These are phyloP conservation scores for Drosophila mayaguana DNA, from an alignment of 2,888 invertebrate species.

Conservation along the genomic window DNA sequence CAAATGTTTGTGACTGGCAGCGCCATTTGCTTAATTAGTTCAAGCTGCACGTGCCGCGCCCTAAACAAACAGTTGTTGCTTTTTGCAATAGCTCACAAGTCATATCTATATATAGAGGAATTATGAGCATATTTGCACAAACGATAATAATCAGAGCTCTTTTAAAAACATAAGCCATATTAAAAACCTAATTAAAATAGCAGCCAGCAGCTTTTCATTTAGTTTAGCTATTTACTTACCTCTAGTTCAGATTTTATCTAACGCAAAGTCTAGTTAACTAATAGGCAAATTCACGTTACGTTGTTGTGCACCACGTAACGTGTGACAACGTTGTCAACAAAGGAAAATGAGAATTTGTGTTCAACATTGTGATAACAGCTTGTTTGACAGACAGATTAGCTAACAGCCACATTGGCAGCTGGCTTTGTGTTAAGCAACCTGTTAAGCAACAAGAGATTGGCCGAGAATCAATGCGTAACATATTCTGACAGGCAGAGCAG, in stretches of 20 bases:
- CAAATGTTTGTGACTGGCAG: slow-evolving; percentile 9
- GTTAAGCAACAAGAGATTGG: neutral
- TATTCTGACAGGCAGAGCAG: too few species aligned
- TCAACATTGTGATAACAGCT: slow-evolving; percentile 2
- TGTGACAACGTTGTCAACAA: neutral
- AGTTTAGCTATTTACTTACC: neutral
- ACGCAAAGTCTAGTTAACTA: slow-evolving; percentile 1
- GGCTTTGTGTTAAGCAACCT: slow-evolving; percentile 5
- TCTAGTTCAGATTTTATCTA: slow-evolving; percentile 6
- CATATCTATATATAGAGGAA: slow-evolving; percentile 19
- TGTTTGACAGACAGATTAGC: slow-evolving; percentile 15
- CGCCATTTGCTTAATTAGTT: slow-evolving; percentile 64
- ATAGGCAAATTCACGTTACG: slow-evolving; percentile 3
- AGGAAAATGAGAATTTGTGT: slow-evolving; percentile 1
- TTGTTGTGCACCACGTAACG: slow-evolving; percentile 4
- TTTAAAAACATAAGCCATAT: neutral
- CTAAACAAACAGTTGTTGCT: slow-evolving; percentile 20
- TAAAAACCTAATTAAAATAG: neutral
- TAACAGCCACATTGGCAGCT: slow-evolving; percentile 15
- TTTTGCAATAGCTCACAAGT: neutral
- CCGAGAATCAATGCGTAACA: neutral
- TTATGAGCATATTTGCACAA: neutral
- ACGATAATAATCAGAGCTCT: neutral
- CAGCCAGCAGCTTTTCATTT: neutral
- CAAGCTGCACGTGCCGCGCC: slow-evolving; percentile 45